Evolutionary conservation across 1,140 invertebrate species (phyloP).

Genomic region (Triops longicaudatus): DNA sequence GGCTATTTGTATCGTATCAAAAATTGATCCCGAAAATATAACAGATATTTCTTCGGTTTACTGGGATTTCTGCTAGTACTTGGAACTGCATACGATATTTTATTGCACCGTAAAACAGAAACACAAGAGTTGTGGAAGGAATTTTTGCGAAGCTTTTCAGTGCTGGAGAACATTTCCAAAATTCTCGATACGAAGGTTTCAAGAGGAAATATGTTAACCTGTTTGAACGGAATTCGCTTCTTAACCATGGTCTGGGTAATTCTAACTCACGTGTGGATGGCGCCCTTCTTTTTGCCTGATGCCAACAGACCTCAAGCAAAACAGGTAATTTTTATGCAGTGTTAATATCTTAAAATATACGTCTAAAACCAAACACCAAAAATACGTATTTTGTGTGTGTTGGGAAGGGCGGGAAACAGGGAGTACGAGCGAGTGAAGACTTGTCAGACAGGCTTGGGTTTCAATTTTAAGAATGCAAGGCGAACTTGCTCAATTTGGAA

Average conservation of each 20-base stretch:
- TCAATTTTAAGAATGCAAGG: too few species aligned
- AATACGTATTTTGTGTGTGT: too few species aligned
- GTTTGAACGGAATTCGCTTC: slow-evolving; percentile 68
- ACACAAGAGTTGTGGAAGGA: too few species aligned
- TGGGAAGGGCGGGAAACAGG: too few species aligned
- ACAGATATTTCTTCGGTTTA: background rate
- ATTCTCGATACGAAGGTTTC: slow-evolving; percentile 36
- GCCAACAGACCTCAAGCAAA: background rate
- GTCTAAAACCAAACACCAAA: too few species aligned
- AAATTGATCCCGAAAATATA: background rate
- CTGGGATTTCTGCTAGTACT: background rate
- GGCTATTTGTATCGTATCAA: background rate
- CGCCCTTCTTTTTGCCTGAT: slow-evolving; percentile 12
- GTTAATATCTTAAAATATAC: too few species aligned
- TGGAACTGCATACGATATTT: background rate
- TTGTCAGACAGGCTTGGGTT: too few species aligned
- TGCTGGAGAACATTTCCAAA: background rate
- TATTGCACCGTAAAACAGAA: background rate
- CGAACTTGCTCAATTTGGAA: too few species aligned
- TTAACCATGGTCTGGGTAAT: slow-evolving; percentile 89
- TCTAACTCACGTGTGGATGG: slow-evolving; percentile 64
- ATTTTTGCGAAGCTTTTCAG: slow-evolving; percentile 16
- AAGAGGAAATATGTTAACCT: slow-evolving; percentile 62
- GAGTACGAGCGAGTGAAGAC: too few species aligned
- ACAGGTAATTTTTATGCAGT: slow-evolving; percentile 1